These are phyloP conservation scores for Siniperca scherzeri DNA, from an alignment of 2,797 vertebrate species.

Conservation along the genomic window DNA sequence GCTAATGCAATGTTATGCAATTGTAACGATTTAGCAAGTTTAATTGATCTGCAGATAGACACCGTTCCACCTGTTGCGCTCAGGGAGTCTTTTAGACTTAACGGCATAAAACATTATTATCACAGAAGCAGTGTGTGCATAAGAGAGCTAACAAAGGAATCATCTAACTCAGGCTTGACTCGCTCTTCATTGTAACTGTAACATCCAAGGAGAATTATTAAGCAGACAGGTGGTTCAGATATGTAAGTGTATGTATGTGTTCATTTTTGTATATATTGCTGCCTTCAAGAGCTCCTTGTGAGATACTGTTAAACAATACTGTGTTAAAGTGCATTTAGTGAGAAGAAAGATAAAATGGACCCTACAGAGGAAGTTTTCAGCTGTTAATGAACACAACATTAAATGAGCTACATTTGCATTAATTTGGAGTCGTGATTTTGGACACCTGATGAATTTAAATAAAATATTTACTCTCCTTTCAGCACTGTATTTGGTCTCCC, in stretches of 20 bases:
- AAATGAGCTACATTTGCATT: background rate
- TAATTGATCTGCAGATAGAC: constrained; percentile 42
- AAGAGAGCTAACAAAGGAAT: constrained; percentile 21
- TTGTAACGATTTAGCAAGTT: constrained; percentile 22
- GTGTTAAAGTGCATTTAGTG: background rate
- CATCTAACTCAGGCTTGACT: background rate
- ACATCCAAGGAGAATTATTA: background rate
- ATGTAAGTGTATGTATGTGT: background rate
- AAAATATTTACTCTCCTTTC: background rate
- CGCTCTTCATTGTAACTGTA: background rate
- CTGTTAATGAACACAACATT: background rate
- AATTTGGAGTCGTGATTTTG: background rate
- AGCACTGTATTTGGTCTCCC: background rate
- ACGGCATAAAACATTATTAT: constrained; percentile 38
- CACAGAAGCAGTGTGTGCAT: constrained; percentile 13
- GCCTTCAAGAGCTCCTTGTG: background rate
- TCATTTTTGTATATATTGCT: background rate
- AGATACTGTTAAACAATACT: background rate
- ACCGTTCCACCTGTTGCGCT: constrained; percentile 33
- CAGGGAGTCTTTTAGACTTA: constrained; percentile 30
- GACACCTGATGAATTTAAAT: background rate
- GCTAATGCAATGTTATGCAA: constrained; percentile 15
- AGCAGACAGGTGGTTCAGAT: background rate
- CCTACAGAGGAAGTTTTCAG: background rate
- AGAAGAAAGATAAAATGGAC: background rate